These are phyloP conservation scores for Gymnothorax javanicus DNA, from an alignment of 2,797 vertebrate genomes.

Conservation along the genomic window DNA sequence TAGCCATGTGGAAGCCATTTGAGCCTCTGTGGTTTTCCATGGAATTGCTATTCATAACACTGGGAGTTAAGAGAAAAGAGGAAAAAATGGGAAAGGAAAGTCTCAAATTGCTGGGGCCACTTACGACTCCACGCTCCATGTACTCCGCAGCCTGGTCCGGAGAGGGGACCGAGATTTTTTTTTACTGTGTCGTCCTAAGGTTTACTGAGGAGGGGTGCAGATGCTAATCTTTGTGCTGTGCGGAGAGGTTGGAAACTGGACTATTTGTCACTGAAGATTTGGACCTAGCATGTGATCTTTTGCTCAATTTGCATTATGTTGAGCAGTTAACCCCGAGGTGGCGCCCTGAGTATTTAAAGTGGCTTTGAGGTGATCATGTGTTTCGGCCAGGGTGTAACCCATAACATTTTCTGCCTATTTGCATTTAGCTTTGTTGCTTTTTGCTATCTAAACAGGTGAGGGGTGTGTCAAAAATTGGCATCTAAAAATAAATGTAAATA, in stretches of 20 bases:
- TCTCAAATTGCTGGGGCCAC: background rate
- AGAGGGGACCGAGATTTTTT: background rate
- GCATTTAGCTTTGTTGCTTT: background rate
- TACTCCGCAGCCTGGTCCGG: background rate
- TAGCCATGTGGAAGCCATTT: conserved; percentile 18
- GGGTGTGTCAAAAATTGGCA: background rate
- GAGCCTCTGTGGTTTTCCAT: background rate
- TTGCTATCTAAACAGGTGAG: background rate
- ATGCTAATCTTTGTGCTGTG: background rate
- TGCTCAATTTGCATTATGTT: conserved; percentile 23
- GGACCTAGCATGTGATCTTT: background rate
- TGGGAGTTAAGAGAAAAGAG: background rate
- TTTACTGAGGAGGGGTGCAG: background rate
- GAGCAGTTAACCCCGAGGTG: background rate
- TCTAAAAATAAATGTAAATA: background rate
- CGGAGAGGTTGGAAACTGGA: background rate
- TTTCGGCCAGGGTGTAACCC: background rate
- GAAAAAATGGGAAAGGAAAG: background rate
- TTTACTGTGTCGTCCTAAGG: background rate
- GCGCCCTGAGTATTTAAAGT: background rate
- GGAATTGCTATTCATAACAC: background rate
- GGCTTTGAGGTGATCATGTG: background rate
- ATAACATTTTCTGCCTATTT: background rate
- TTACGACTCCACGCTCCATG: background rate
- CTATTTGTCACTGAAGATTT: background rate